Evolutionary conservation across 2,113 vertebrate genomes (phyloP).

Genomic region (Elaphurus davidianus): DNA sequence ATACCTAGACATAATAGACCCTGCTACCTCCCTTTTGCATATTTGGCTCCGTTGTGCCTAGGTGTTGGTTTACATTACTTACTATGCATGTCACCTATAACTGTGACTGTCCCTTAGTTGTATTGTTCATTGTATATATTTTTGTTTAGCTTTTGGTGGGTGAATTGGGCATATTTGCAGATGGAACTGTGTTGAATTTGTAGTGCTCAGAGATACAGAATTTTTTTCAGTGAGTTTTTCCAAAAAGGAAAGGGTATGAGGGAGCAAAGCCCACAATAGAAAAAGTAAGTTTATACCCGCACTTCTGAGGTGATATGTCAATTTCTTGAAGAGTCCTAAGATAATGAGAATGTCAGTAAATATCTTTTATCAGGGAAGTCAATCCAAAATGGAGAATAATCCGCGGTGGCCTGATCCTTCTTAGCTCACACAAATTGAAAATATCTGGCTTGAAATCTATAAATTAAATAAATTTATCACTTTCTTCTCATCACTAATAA

Average conservation of each 20-base stretch:
- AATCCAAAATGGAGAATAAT: slow-evolving; percentile 88
- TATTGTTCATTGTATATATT: slow-evolving; percentile 71
- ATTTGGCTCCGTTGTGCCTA: slow-evolving; percentile 76
- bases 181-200: slow-evolving; percentile 77
- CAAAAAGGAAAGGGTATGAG: slow-evolving; percentile 77
- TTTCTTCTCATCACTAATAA: slow-evolving; percentile 71
- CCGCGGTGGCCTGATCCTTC: slow-evolving; percentile 85
- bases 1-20: slow-evolving; percentile 76
- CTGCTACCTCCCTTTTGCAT: slow-evolving; percentile 41
- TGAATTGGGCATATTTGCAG: slow-evolving; percentile 82
- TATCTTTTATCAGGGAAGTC: slow-evolving; percentile 85
- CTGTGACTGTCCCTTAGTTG: slow-evolving; percentile 79
- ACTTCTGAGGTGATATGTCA: slow-evolving; percentile 82
- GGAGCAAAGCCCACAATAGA: slow-evolving; percentile 78
- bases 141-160: slow-evolving; percentile 85
- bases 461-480: slow-evolving; percentile 70
- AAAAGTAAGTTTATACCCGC: slow-evolving; percentile 81
- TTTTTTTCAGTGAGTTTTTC: slow-evolving; percentile 74
- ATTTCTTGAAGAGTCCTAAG: slow-evolving; percentile 85
- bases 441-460: slow-evolving; percentile 75
- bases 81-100: slow-evolving; percentile 73
- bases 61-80: slow-evolving; percentile 72
- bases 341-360: slow-evolving; percentile 80
- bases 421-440: slow-evolving; percentile 80
- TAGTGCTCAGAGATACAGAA: slow-evolving; percentile 70